These are phyloP conservation scores for Cynopterus brachyotis DNA, from an alignment of 2,113 vertebrate species.

Conservation along the genomic window DNA sequence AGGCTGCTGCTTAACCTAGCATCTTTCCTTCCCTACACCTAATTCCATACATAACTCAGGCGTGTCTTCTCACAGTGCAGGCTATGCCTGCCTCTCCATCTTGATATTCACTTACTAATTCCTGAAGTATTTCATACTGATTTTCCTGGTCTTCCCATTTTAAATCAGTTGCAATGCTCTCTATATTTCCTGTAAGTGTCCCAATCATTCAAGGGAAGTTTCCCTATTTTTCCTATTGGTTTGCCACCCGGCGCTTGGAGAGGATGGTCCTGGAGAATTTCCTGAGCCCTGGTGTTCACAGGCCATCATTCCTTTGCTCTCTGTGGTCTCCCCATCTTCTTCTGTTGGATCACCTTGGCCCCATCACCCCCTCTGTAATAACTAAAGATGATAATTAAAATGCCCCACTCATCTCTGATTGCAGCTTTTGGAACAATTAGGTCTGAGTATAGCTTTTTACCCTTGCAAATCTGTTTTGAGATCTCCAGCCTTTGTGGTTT, in stretches of 20 bases:
- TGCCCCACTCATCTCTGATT: not conserved
- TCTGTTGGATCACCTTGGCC: not conserved
- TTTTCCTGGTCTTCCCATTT: not conserved
- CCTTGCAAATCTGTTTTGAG: not conserved
- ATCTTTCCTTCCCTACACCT: not conserved
- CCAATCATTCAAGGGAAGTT: not conserved
- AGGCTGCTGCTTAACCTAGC: not conserved
- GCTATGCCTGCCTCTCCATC: not conserved
- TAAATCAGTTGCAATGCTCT: not conserved
- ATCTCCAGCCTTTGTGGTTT: not conserved
- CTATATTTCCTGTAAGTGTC: not conserved
- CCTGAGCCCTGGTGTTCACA: not conserved
- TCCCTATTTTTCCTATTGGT: not conserved
- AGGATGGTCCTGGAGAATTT: not conserved
- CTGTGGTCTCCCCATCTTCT: not conserved
- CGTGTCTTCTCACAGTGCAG: not conserved
- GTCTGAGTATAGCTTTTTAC: not conserved
- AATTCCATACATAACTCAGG: rapidly evolving
- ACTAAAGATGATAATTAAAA: not conserved
- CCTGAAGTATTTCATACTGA: not conserved
- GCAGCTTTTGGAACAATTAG: not conserved
- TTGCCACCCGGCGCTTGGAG: not conserved
- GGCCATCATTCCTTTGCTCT: not conserved
- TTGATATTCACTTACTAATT: not conserved
- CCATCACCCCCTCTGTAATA: not conserved